phyloP scores from a whole-genome alignment of 2,888 invertebrate genomes.

The Gisinianus flammeolus region DNA sequence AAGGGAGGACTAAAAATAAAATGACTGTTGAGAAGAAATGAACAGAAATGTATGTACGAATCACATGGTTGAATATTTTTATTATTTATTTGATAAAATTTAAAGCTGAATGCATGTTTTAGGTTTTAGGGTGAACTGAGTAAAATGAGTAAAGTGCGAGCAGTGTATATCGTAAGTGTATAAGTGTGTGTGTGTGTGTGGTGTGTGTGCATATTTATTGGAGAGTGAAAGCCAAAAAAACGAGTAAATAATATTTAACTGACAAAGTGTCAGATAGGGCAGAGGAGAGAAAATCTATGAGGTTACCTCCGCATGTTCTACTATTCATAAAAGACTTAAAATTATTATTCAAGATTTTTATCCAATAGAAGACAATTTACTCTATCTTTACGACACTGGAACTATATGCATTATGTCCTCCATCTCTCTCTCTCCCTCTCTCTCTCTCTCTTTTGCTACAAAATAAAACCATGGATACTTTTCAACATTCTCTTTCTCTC shows the following conservation, averaged over 20 bases:
- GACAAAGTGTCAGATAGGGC: constrained; percentile 40
- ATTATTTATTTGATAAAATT: constrained; percentile 37
- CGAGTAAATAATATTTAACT: constrained; percentile 40
- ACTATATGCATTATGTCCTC: no score
- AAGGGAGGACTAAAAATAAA: no score
- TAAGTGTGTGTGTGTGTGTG: constrained; percentile 13
- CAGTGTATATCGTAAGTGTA: no score
- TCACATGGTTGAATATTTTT: constrained; percentile 10
- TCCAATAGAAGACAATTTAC: constrained; percentile 21
- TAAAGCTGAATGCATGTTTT: constrained; percentile 24
- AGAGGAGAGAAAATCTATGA: constrained; percentile 36
- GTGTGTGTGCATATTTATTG: neutral
- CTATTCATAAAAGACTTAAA: constrained; percentile 38
- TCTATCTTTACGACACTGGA: constrained; percentile 8
- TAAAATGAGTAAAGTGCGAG: no score
- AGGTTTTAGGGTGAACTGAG: no score
- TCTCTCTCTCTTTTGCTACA: no score
- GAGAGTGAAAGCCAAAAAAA: constrained; percentile 23
- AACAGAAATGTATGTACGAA: neutral
- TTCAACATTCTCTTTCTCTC: constrained; percentile 14
- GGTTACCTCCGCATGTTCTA: neutral
- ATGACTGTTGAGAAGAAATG: neutral
- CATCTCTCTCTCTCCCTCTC: constrained; percentile 12
- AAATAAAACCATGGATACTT: constrained; percentile 10
- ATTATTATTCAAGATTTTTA: constrained; percentile 36